Evolutionary conservation across 2,113 vertebrate genomes (phyloP), one percentile per base, ranked within the genome.

Genomic region (Poeciliopsis retropinna): DNA sequence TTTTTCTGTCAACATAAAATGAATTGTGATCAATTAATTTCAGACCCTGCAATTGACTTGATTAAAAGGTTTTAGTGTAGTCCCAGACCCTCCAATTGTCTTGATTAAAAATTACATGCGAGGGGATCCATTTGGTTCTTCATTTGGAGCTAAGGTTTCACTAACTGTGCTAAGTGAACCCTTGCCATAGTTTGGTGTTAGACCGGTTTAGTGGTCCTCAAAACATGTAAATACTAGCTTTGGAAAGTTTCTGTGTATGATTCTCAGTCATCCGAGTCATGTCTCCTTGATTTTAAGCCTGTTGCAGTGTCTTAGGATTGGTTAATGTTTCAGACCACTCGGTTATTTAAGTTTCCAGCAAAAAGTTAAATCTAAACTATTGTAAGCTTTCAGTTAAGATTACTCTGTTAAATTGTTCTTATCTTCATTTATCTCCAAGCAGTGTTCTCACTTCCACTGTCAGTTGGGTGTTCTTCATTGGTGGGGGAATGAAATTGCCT

Each of bases 371-470:
- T 57, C 10, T 57, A 57, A 57, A n/a, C 7, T 57, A 57, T 11
- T 22, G 4, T 17, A 19, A 19, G 15, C 19, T 10, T n/a, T 54
- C 17, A 54, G 47, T 54, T 22, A 22, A 54, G 6, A 19, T 27
- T 39, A 12, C 14, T 6, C 13, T 65, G 64, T 65, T 27, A 37
- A n/a, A 37, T 19, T 9, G 67, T 51, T 69, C n/a, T 65, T 82
- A 64, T 54, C 2, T 22, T 39, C 0, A 25, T 37, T n/a, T 9
- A 41, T 69, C n/a, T 69, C 27, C 27, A 17, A 37, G 54, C 9
- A 34, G 15, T 67, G 5, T 0, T 32, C 14, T 57, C 13, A 14
- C 32, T 32, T 32, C 25, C 1, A 3, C 11, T 44, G 12, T 3
- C 4, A 71, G 28, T 31, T 54, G 4, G 8, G 30, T 63, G 67